phyloP scores from a whole-genome alignment of 2,113 vertebrate species.

The Neogale vison region DNA sequence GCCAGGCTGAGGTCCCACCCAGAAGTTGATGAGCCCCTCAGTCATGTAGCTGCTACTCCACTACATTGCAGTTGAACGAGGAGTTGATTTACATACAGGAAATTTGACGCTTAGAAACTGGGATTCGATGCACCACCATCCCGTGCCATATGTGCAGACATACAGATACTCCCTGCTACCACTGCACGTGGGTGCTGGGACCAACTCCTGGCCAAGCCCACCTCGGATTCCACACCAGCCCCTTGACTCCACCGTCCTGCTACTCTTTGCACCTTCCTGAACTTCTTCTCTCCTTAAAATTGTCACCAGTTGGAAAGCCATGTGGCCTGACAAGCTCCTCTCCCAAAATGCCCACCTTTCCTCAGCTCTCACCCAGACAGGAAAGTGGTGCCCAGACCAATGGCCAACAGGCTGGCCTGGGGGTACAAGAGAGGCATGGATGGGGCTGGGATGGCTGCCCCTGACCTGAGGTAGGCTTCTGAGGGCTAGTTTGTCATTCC shows the following conservation, averaged over 20 bases:
- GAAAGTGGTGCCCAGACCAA: neutral
- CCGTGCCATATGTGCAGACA: no score
- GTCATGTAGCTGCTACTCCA: neutral
- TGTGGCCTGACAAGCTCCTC: neutral
- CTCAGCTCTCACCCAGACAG: neutral
- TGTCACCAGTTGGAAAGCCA: constrained; percentile 5
- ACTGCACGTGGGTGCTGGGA: neutral
- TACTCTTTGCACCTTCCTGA: neutral
- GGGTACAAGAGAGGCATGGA: neutral
- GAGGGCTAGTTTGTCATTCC: neutral
- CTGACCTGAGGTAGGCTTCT: neutral
- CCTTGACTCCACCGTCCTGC: neutral
- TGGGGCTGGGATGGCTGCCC: neutral
- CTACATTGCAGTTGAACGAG: neutral
- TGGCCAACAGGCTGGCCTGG: neutral
- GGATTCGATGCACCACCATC: neutral
- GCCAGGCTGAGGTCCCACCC: neutral
- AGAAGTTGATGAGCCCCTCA: neutral
- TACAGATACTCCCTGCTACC: neutral
- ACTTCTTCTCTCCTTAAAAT: neutral
- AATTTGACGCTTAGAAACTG: neutral
- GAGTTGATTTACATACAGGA: neutral
- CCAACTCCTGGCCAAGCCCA: neutral
- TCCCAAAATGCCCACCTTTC: neutral
- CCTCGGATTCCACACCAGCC: neutral